A percentile compares a stretch with the other conserved stretches of the same genome.
These are phyloP conservation scores for Thunnus thynnus DNA, from an alignment of 2,113 vertebrate genomes.

Conservation along the genomic window DNA sequence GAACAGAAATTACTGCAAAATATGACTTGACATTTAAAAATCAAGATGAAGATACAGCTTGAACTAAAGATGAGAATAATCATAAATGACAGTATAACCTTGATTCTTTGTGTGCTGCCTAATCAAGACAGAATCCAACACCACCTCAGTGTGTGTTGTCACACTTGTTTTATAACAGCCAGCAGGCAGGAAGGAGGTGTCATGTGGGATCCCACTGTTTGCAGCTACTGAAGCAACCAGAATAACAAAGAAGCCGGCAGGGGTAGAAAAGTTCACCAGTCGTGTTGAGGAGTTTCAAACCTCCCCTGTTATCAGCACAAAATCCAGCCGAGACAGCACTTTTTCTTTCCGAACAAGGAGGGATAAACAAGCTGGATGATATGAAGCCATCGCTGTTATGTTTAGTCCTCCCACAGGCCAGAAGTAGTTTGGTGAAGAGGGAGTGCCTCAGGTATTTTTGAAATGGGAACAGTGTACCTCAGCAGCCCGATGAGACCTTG, in stretches of 20 bases:
- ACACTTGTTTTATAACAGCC: not conserved
- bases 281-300: slow-evolving; percentile 5
- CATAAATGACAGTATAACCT: too few relatives aligned
- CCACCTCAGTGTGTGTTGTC: not conserved
- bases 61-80: not conserved
- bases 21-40: too few relatives aligned
- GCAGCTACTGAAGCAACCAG: slow-evolving; percentile 1
- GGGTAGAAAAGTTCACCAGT: not conserved
- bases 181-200: slow-evolving; percentile 3
- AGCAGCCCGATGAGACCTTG: too few relatives aligned
- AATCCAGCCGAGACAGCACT: slow-evolving; percentile 19
- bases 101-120: not conserved
- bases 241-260: not conserved
- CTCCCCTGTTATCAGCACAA: slow-evolving; percentile 43
- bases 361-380: slow-evolving; percentile 13
- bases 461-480: not conserved
- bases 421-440: not conserved
- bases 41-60: not conserved
- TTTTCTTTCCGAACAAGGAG: slow-evolving; percentile 16
- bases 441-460: not conserved
- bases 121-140: not conserved
- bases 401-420: slow-evolving; percentile 11
- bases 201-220: not conserved
- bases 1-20: not conserved
- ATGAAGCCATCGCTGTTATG: not conserved